A percentile compares a stretch with the other conserved stretches of the same genome.
Conservation (phyloP, 2,113 vertebrate genomes). For the Poeciliopsis turrubarensis region DNA sequence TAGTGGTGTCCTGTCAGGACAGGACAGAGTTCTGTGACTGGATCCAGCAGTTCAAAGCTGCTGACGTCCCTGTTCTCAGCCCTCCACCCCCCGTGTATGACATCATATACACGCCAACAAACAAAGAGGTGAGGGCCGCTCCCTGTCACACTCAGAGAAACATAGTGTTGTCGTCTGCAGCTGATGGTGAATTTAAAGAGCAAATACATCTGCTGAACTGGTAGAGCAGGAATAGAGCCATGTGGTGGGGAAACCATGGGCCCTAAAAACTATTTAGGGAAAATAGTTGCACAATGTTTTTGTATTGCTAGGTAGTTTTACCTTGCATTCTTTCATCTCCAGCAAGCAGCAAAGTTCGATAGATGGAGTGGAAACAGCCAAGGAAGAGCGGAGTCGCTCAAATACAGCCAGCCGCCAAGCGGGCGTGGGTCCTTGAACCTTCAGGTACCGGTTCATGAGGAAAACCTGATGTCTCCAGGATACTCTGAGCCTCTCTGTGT, state of each 20-base stretch:
- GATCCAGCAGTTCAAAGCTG: constrained; percentile 79
- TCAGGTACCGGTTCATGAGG: constrained; percentile 60
- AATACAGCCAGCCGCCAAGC: constrained; percentile 45
- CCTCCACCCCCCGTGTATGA: constrained; percentile 80
- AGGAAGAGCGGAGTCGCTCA: constrained; percentile 45
- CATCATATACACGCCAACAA: constrained; percentile 82
- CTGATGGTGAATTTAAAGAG: constrained; percentile 10
- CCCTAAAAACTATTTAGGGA: too few relatives aligned
- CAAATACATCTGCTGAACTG: not conserved
- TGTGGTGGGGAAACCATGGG: not conserved
- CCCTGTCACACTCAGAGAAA: not conserved
- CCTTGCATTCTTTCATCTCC: constrained; percentile 5
- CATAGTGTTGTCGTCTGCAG: constrained; percentile 13
- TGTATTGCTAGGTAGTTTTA: constrained; percentile 7
- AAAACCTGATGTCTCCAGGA: constrained; percentile 77
- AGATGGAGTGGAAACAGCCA: constrained; percentile 73
- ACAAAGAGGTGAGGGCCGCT: constrained; percentile 68
- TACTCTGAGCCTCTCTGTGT: constrained; percentile 85
- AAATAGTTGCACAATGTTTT: not conserved
- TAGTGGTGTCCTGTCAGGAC: constrained; percentile 80
- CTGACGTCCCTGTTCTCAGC: constrained; percentile 77
- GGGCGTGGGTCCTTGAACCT: constrained; percentile 68
- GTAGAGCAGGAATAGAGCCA: not conserved
- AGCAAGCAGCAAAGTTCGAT: constrained; percentile 74
- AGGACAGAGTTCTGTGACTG: constrained; percentile 77